Evolutionary conservation across 2,113 vertebrate species (phyloP).

Genomic region (Coptodon rendalli): DNA sequence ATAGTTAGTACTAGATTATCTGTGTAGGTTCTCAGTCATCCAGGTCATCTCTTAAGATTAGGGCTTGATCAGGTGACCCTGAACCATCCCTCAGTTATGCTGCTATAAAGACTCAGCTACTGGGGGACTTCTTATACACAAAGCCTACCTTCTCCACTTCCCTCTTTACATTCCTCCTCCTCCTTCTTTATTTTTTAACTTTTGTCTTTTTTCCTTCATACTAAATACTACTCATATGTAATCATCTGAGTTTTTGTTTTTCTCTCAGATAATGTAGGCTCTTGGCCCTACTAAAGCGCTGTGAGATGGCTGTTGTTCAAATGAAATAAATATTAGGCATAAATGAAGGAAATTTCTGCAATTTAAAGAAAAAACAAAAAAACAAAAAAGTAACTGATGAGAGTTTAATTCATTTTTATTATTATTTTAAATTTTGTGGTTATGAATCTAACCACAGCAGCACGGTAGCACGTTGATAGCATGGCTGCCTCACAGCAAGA

Average conservation of each 20-base stretch:
- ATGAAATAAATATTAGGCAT: neutral
- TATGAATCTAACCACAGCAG: neutral
- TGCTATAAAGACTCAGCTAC: neutral
- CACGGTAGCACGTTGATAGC: rapidly evolving
- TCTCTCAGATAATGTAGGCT: neutral
- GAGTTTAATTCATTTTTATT: neutral
- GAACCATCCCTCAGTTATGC: neutral
- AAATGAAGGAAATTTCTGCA: neutral
- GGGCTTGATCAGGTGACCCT: neutral
- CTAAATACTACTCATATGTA: neutral
- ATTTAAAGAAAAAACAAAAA: neutral
- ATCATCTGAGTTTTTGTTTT: neutral
- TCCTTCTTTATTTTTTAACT: neutral
- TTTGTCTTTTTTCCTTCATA: neutral
- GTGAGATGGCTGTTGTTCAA: neutral
- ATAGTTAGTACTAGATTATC: neutral
- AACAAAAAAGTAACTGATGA: neutral
- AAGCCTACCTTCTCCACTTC: neutral
- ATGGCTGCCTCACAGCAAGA: neutral
- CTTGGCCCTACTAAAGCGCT: neutral
- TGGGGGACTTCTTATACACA: neutral
- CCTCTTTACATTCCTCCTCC: neutral
- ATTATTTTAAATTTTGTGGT: neutral
- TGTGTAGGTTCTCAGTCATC: neutral
- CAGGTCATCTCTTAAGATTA: neutral